These are phyloP conservation scores for Xylocampa areola DNA, from an alignment of 2,888 invertebrate genomes.

Conservation along the genomic window DNA sequence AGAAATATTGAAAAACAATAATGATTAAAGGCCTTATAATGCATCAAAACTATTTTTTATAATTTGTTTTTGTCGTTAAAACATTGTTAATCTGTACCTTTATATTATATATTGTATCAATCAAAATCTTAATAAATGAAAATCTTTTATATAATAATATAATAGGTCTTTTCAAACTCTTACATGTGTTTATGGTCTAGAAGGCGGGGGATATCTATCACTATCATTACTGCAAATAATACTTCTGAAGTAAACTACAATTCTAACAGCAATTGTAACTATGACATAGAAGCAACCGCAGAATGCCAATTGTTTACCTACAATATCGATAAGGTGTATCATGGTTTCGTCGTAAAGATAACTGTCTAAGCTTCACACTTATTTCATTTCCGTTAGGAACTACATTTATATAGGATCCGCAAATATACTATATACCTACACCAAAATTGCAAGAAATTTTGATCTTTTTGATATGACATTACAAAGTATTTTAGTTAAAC, in stretches of 20 bases:
- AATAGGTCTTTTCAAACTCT: too few species aligned
- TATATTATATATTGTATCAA: too few species aligned
- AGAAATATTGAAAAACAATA: too few species aligned
- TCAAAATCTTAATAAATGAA: too few species aligned
- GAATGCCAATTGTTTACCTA: constrained; percentile 39
- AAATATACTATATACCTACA: too few species aligned
- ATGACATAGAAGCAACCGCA: constrained; percentile 38
- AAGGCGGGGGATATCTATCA: neutral
- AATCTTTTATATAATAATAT: too few species aligned
- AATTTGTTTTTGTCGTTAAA: too few species aligned
- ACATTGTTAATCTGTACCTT: too few species aligned
- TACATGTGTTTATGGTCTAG: too few species aligned
- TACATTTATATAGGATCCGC: constrained; percentile 12
- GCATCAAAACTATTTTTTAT: too few species aligned
- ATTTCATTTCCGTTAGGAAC: constrained; percentile 33
- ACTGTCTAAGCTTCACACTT: constrained; percentile 37
- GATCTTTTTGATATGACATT: constrained; percentile 7
- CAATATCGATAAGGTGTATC: constrained; percentile 60
- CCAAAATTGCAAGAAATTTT: constrained; percentile 15
- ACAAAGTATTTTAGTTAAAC: neutral
- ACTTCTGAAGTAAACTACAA: neutral
- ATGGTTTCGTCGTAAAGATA: constrained; percentile 71
- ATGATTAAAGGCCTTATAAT: too few species aligned
- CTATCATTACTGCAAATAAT: neutral
- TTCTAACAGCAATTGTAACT: constrained; percentile 6